Evolutionary conservation across 2,113 vertebrate species (phyloP).

Genomic region (Mus musculus): GRCm39 chrX:106550501-106551000

Average conservation of each 20-base stretch:
- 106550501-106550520: background rate
- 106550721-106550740: constrained; percentile 31
- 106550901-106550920: background rate
- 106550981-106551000: background rate
- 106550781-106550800: background rate
- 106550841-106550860: background rate
- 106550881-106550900: background rate
- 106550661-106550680: background rate
- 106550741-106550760: background rate
- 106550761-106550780: background rate
- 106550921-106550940: background rate
- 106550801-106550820: background rate
- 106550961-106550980: background rate
- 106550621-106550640: background rate
- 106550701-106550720: background rate
- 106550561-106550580: background rate
- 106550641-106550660: background rate
- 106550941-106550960: background rate
- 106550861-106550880: background rate
- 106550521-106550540: background rate
- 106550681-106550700: background rate
- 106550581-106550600: background rate
- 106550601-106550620: background rate
- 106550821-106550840: background rate
- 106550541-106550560: background rate